These are phyloP conservation scores for Zaprionus camerounensis DNA, from an alignment of 1,140 invertebrate genomes.

Conservation along the genomic window DNA sequence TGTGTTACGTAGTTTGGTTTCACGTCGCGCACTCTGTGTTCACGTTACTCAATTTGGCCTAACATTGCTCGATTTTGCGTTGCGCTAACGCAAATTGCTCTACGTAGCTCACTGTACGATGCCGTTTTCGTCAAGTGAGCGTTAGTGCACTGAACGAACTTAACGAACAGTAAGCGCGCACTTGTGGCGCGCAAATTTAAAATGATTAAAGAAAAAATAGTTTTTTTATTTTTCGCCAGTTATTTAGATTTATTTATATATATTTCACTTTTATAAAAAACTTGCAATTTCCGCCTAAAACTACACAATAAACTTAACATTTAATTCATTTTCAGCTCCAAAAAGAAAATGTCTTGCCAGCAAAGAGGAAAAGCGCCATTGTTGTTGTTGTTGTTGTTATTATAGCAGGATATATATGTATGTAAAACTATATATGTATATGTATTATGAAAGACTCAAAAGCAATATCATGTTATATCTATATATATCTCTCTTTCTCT, in stretches of 20 bases:
- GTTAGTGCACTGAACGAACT: neutral
- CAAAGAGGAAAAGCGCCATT: slow-evolving; percentile 25
- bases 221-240: slow-evolving; percentile 62
- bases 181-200: neutral
- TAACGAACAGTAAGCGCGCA: neutral
- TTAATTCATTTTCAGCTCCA: slow-evolving; percentile 56
- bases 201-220: neutral
- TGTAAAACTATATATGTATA: slow-evolving; percentile 16
- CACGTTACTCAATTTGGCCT: slow-evolving; percentile 38
- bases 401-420: neutral
- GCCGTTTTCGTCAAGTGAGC: slow-evolving; percentile 27
- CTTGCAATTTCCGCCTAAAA: slow-evolving; percentile 74
- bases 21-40: slow-evolving; percentile 37
- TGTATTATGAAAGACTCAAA: slow-evolving; percentile 78
- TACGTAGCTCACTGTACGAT: slow-evolving; percentile 9
- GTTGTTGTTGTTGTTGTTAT: slow-evolving; percentile 1
- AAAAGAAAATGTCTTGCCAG: slow-evolving; percentile 40
- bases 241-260: slow-evolving; percentile 62
- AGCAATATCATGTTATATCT: slow-evolving; percentile 64
- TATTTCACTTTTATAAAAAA: slow-evolving; percentile 55
- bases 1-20: slow-evolving; percentile 32
- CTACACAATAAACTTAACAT: slow-evolving; percentile 82
- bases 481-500: slow-evolving; percentile 35
- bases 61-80: slow-evolving; percentile 29
- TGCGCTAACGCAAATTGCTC: slow-evolving; percentile 1